phyloP scores from a whole-genome alignment of 1,140 invertebrate genomes.

The Leguminivora glycinivorella region DNA sequence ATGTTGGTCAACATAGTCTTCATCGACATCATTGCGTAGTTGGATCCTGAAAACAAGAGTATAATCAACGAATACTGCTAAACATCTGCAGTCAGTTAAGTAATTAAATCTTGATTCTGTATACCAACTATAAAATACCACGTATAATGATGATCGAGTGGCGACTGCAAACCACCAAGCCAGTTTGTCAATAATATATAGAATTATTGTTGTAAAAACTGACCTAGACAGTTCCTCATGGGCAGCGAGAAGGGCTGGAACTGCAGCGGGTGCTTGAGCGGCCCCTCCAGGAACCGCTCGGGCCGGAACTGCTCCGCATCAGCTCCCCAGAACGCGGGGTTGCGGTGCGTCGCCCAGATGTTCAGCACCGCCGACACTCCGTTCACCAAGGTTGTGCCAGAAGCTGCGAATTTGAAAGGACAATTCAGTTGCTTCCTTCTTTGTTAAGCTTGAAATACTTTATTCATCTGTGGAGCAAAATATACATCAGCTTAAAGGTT shows the following conservation, averaged over 20 bases:
- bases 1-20: constrained; percentile 47
- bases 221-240: constrained; percentile 79
- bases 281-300: constrained; percentile 80
- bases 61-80: not conserved
- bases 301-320: constrained; percentile 83
- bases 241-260: constrained; percentile 81
- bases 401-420: constrained; percentile 3
- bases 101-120: too few relatives aligned
- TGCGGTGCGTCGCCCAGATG: constrained; percentile 58
- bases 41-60: constrained; percentile 41
- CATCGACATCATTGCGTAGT: constrained; percentile 54
- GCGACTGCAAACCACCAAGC: too few relatives aligned
- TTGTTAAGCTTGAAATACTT: too few relatives aligned
- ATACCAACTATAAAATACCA: too few relatives aligned
- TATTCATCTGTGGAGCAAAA: too few relatives aligned
- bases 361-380: constrained; percentile 29
- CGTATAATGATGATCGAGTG: too few relatives aligned
- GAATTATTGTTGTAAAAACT: not conserved
- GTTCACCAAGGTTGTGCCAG: constrained; percentile 29
- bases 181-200: too few relatives aligned
- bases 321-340: constrained; percentile 66
- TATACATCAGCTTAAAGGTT: too few relatives aligned
- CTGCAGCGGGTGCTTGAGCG: constrained; percentile 62
- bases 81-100: not conserved
- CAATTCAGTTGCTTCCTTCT: not conserved